Conservation (phyloP, 2,797 vertebrate species). For the Lindbergichthys nudifrons region DNA sequence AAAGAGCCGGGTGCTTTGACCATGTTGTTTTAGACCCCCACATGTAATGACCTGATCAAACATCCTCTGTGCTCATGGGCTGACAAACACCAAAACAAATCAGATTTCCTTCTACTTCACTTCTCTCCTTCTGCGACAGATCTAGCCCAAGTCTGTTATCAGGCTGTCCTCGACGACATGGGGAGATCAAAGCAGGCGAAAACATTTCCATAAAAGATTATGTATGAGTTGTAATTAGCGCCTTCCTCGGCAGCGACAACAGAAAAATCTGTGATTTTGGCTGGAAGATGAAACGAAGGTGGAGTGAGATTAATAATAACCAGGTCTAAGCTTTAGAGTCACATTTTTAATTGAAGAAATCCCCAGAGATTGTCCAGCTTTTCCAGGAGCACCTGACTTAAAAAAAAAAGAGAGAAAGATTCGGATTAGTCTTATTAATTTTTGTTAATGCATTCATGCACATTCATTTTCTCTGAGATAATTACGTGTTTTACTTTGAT, state of each 20-base stretch:
- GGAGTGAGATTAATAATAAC: conserved; percentile 69
- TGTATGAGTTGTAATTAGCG: conserved; percentile 83
- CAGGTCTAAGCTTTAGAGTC: conserved; percentile 72
- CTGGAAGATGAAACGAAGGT: conserved; percentile 76
- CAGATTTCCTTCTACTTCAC: conserved; percentile 71
- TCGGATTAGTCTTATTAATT: conserved; percentile 77
- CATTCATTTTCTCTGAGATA: conserved; percentile 74
- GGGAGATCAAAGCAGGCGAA: conserved; percentile 76
- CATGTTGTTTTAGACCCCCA: conserved; percentile 52
- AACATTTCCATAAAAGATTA: conserved; percentile 82
- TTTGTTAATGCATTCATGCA: conserved; percentile 71
- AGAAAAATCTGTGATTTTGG: conserved; percentile 66
- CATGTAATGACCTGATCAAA: conserved; percentile 72
- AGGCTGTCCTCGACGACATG: conserved; percentile 65
- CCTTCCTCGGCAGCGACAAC: conserved; percentile 71
- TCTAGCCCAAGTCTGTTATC: conserved; percentile 72
- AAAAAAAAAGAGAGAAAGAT: conserved; percentile 61
- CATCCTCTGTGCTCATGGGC: conserved; percentile 55
- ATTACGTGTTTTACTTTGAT: conserved; percentile 75
- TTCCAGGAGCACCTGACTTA: conserved; percentile 65
- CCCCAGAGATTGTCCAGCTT: conserved; percentile 68
- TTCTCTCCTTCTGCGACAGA: conserved; percentile 69
- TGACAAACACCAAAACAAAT: conserved; percentile 77
- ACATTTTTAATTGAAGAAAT: conserved; percentile 81
- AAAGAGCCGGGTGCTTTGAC: conserved; percentile 56